phyloP scores from a whole-genome alignment of 2,113 vertebrate species.

The Speoplatyrhinus poulsoni region DNA sequence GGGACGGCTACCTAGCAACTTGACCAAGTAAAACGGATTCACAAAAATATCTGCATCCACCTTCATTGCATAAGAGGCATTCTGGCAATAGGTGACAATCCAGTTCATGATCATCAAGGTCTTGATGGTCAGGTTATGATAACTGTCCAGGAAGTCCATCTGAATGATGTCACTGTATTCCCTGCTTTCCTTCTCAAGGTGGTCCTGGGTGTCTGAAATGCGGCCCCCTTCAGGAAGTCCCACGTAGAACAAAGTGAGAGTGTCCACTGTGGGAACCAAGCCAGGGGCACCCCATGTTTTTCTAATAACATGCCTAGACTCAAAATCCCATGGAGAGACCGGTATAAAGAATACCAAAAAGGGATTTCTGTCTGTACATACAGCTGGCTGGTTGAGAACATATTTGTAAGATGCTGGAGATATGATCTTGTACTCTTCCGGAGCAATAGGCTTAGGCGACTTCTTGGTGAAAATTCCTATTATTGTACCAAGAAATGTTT shows the following conservation, averaged over 20 bases:
- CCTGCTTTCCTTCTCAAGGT: slow-evolving; percentile 66
- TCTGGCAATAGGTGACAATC: slow-evolving; percentile 73
- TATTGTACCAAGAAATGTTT: slow-evolving; percentile 1
- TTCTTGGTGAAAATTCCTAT: not conserved
- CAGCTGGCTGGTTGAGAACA: slow-evolving; percentile 65
- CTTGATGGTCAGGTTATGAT: slow-evolving; percentile 82
- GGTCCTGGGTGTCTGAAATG: not conserved
- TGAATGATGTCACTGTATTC: slow-evolving; percentile 76
- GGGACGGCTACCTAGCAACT: slow-evolving; percentile 29
- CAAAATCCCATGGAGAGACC: slow-evolving; percentile 36
- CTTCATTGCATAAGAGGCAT: slow-evolving; percentile 76
- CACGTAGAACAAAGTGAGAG: slow-evolving; percentile 69
- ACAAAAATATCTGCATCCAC: slow-evolving; percentile 81
- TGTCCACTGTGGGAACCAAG: slow-evolving; percentile 31
- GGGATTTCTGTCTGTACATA: slow-evolving; percentile 53
- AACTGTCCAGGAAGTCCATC: slow-evolving; percentile 81
- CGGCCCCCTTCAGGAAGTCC: slow-evolving; percentile 46
- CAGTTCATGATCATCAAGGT: slow-evolving; percentile 86
- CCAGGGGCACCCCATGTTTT: slow-evolving; percentile 72
- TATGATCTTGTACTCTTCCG: slow-evolving; percentile 29
- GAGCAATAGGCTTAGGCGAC: not conserved
- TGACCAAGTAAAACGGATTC: slow-evolving; percentile 65
- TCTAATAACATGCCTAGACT: slow-evolving; percentile 60
- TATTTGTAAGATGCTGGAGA: slow-evolving; percentile 72
- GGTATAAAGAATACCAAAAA: slow-evolving; percentile 79